Base-by-base conservation (phyloP, 2,888 invertebrate genomes). In the Drosophila eohydei region DNA sequence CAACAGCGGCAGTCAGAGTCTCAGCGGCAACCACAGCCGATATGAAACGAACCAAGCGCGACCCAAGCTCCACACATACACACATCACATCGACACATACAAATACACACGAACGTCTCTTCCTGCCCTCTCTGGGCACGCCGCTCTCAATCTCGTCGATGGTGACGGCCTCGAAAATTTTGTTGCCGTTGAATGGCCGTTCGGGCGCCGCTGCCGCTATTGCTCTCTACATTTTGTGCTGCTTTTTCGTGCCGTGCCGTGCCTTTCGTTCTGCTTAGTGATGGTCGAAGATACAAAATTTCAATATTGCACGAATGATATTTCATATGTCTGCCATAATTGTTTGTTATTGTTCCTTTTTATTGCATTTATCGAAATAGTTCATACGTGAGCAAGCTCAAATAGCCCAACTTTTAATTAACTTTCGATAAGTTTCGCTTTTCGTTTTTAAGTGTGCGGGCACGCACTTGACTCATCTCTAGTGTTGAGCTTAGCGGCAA, bases 161-260 rank as follows among this genome's bases (percentile, higher is more conserved):
- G 65, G 52, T 56, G 72, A 72, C 79, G 78, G 79, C 78, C 78
- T 80, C 78, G 80, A 78, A 75, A 63, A 69, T 48, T 61, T 63
- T 69, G 65, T 48, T 63, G 58, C 54, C 57, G 64, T 66, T 69
- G 46, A 69, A 64, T 52, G 61, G 50, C 62, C 44, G 40, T 67
- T 66, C 72, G 64, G 78, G 72, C 77, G 74, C 64, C 68, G 78
- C 34, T 63, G 69, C 46, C 69, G 77, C 78, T 83, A 85, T 83
- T 74, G 83, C 70, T 65, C 71, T 86, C 71, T 75, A 52, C 60
- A 78, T 60, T 84, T 83, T 88, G 78, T 73, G 88, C 72, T 78
- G 72, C 56, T 66, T 62, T 80, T 88, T 85, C 81, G 83, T 72
- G 36, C 68, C 55, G 61, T 63, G 63, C 48, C 81, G 83, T 72